Percentiles rank a stretch among this genome's conserved stretches.
Evolutionary conservation across 2,888 invertebrate species (phyloP).

Genomic region (Trissonchulus latispiculum): DNA sequence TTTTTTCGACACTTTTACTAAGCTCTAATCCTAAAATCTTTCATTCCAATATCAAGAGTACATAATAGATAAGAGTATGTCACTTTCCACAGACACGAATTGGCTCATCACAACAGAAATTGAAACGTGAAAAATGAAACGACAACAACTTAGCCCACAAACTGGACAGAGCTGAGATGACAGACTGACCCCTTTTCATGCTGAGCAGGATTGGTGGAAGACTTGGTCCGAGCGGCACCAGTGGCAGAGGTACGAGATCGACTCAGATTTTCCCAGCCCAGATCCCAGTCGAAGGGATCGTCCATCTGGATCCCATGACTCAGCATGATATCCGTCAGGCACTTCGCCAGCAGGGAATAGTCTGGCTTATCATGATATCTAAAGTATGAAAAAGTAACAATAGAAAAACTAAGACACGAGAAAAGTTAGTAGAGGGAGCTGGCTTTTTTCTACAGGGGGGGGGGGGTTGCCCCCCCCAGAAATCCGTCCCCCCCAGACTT

Average conservation of each 20-base stretch:
- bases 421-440: no score
- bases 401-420: no score
- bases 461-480: background rate
- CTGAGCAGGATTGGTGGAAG: background rate
- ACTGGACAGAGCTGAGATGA: no score
- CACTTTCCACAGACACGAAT: no score
- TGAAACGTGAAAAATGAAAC: no score
- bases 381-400: conserved; percentile 48
- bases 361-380: conserved; percentile 93
- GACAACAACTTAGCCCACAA: no score
- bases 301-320: conserved; percentile 33
- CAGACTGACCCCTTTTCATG: conserved; percentile 18
- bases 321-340: conserved; percentile 26
- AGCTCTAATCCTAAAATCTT: no score
- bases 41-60: no score
- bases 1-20: no score
- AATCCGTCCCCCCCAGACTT: background rate
- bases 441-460: background rate
- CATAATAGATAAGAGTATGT: no score
- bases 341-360: conserved; percentile 65
- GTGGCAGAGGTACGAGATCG: background rate
- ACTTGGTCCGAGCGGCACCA: background rate
- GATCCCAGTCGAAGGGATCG: conserved; percentile 43
- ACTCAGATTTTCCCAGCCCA: conserved; percentile 39
- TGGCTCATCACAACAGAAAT: no score